A percentile compares a stretch with the other conserved stretches of the same genome.
phyloP scores from a whole-genome alignment of 1,140 invertebrate species.

The Papilio polyxenes region DNA sequence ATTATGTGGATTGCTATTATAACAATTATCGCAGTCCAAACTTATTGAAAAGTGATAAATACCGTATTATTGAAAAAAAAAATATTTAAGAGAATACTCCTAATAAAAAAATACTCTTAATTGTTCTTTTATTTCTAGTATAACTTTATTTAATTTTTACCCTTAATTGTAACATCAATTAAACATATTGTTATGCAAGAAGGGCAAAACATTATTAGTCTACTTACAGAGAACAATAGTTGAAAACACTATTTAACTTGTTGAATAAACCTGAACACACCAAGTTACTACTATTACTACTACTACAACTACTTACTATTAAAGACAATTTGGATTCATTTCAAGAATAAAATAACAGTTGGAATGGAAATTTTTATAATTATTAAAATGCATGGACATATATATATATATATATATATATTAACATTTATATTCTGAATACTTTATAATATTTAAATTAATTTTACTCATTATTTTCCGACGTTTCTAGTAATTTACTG shows the following conservation, averaged over 20 bases:
- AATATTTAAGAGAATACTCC: constrained; percentile 30
- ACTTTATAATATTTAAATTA: too few relatives aligned
- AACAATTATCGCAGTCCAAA: background rate
- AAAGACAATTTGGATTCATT: background rate
- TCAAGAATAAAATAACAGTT: background rate
- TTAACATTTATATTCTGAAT: too few relatives aligned
- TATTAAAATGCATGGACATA: background rate
- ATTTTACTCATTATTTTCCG: too few relatives aligned
- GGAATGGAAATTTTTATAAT: constrained; percentile 3
- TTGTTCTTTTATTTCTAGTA: constrained; percentile 18
- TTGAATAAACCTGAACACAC: background rate
- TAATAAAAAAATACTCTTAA: constrained; percentile 38
- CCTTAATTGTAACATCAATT: background rate
- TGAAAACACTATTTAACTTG: too few relatives aligned
- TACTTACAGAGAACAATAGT: too few relatives aligned
- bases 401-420: too few relatives aligned
- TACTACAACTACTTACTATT: background rate
- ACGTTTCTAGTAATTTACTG: too few relatives aligned
- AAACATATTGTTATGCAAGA: background rate
- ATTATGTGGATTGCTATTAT: background rate
- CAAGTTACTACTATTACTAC: background rate
- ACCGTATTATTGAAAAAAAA: constrained; percentile 15
- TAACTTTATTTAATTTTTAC: background rate
- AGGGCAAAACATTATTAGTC: background rate
- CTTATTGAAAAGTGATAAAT: background rate